Base-by-base conservation (phyloP, 2,888 invertebrate species). In the Tuberolachnus salignus region DNA sequence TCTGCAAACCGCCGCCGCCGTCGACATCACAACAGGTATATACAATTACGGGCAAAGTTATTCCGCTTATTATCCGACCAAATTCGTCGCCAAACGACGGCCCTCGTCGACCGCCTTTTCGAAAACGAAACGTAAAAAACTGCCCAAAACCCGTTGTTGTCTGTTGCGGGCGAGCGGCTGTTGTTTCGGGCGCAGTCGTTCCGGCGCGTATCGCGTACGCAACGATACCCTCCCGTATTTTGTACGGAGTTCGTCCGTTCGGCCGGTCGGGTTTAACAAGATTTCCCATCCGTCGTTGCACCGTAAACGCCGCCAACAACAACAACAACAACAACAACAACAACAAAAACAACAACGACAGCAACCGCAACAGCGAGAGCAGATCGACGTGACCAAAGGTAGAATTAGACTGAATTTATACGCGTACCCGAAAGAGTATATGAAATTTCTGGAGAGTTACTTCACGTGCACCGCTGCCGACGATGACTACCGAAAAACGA, bases 361-460 rank as follows among this genome's bases (percentile, higher is more conserved):
- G 16, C 69, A 49, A 53, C 63, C 21, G 3, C 59, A 63, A n/a
- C 14, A 13, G 10, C 72, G 26, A 14, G 21, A 14, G 46, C 59
- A 67, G 23, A 69, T 78, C 16, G 78, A 78, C 21, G 78, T 78
- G 57, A 69, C 78, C 34, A 69, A 78, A 78, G 78, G 78, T 78
- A 69, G 73, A 63, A 80, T 64, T 61, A 80, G 80, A 72, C 49
- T 81, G 59, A 80, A 80, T 66, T 73, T 80, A 34, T 72, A 81
- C 46, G 67, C 67, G 42, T 66, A 67, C 16, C 72, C 69, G 23
- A 51, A 61, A 42, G 78, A 59, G n/a, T 78, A 69, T 69, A 51
- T 78, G 26, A 34, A 49, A 49, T 78, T 69, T 51, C 14, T 78
- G 67, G 78, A 78, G 16, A 69, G 51, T 59, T 78, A 78, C n/a